A percentile compares a stretch with the other conserved stretches of the same genome.
Conservation (phyloP, 2,888 invertebrate species). For the Drosophila austrosaltans region DNA sequence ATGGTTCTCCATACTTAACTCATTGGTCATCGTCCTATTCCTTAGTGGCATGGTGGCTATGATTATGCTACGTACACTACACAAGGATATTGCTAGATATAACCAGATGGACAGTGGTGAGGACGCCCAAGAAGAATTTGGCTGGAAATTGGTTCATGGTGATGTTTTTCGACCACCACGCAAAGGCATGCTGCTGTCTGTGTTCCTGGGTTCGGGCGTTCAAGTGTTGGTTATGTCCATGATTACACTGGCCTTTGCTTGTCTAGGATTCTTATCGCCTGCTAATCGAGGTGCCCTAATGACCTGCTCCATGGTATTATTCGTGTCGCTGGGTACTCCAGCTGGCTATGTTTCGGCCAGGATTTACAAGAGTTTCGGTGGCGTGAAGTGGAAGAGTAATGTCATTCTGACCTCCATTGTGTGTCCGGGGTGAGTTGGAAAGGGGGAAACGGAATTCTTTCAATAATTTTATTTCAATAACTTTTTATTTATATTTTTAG, state of each 20-base stretch:
- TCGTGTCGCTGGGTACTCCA: constrained; percentile 97
- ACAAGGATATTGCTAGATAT: constrained; percentile 99
- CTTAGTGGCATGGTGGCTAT: constrained; percentile 99
- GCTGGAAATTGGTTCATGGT: constrained; percentile 99
- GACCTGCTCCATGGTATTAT: constrained; percentile 98
- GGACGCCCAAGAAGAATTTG: constrained; percentile 93
- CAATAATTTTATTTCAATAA: background rate
- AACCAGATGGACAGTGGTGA: constrained; percentile 96
- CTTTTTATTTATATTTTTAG: constrained; percentile 84
- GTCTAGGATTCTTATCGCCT: constrained; percentile 98
- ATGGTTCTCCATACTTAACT: constrained; percentile 99
- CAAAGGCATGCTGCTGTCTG: constrained; percentile 97
- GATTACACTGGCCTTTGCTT: constrained; percentile 98
- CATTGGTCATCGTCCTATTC: constrained; percentile 97
- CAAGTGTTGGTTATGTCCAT: constrained; percentile 98
- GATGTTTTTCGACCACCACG: constrained; percentile 98
- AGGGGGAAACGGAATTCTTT: constrained; percentile 3
- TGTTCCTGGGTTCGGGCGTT: constrained; percentile 97
- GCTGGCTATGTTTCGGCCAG: constrained; percentile 98
- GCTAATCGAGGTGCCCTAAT: constrained; percentile 99
- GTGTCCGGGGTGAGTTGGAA: constrained; percentile 93
- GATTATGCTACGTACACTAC: constrained; percentile 97
- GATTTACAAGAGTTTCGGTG: constrained; percentile 99
- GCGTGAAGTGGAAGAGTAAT: constrained; percentile 99
- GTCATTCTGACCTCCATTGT: constrained; percentile 97